phyloP scores from a whole-genome alignment of 2,113 vertebrate genomes.

The Platycercus adscitus region DNA sequence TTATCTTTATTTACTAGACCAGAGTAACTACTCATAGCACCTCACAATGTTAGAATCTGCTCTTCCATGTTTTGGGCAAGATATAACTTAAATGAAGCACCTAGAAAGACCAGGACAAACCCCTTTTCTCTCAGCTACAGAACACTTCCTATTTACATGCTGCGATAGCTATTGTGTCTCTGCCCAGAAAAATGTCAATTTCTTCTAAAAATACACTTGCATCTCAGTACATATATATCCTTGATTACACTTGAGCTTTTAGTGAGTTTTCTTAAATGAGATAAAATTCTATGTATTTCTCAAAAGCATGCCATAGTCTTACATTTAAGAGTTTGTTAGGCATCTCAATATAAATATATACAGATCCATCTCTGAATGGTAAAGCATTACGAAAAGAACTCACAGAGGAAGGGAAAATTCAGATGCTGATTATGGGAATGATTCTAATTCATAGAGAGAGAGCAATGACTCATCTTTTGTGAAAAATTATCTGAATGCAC shows the following conservation, averaged over 20 bases:
- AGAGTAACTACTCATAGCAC: background rate
- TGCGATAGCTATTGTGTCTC: background rate
- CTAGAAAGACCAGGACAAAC: background rate
- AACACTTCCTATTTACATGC: background rate
- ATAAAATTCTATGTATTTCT: background rate
- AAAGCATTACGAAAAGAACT: background rate
- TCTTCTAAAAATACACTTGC: background rate
- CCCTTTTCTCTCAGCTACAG: background rate
- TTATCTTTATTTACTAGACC: background rate
- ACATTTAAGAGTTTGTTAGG: background rate
- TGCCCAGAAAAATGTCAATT: background rate
- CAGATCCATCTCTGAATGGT: background rate
- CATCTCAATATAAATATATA: background rate
- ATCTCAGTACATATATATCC: background rate
- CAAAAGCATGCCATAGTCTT: background rate
- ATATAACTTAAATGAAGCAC: background rate
- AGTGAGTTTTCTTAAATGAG: background rate
- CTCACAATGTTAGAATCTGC: background rate
- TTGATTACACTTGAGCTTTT: background rate
- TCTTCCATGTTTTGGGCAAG: background rate
- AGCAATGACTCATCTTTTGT: slow-evolving; percentile 48
- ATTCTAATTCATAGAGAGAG: slow-evolving; percentile 9
- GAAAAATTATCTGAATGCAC: slow-evolving; percentile 17
- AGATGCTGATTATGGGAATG: background rate
- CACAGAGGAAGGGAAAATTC: background rate